A percentile compares a stretch with the other conserved stretches of the same genome.
Evolutionary conservation across 2,888 invertebrate species (phyloP).

Genomic region (Drosophila acutilabella): DNA sequence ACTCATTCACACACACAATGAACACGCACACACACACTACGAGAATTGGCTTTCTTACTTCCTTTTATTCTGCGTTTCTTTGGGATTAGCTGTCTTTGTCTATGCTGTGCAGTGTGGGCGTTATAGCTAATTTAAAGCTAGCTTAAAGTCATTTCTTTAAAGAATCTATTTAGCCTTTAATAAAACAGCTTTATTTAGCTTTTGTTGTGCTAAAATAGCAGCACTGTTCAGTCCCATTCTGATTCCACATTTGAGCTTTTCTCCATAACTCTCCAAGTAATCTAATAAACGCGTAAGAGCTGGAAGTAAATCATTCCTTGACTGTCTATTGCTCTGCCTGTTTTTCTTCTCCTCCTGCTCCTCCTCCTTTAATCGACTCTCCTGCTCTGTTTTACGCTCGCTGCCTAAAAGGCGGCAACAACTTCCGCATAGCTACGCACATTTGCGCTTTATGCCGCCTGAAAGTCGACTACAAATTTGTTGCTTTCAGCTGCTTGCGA

Average conservation of each 20-base stretch:
- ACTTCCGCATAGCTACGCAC: slow-evolving; percentile 49
- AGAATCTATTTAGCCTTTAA: too few species aligned
- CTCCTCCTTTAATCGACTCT: neutral
- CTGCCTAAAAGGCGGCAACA: slow-evolving; percentile 68
- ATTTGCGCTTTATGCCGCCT: slow-evolving; percentile 43
- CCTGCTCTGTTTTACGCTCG: slow-evolving; percentile 11
- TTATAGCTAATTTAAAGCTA: too few species aligned
- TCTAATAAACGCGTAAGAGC: slow-evolving; percentile 45
- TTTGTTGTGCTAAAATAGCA: too few species aligned
- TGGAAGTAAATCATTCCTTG: slow-evolving; percentile 61
- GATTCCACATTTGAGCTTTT: neutral
- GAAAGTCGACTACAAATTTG: slow-evolving; percentile 43
- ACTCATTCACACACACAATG: neutral
- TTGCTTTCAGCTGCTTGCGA: slow-evolving; percentile 14
- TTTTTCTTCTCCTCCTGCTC: neutral
- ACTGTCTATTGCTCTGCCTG: neutral
- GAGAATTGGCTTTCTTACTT: neutral
- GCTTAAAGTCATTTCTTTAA: too few species aligned
- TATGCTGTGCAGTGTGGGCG: too few species aligned
- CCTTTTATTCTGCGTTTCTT: too few species aligned
- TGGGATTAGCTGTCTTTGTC: neutral
- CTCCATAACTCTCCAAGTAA: slow-evolving; percentile 20
- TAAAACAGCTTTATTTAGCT: too few species aligned
- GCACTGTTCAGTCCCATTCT: too few species aligned
- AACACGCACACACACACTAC: neutral